Base-by-base conservation (phyloP, 1,140 invertebrate species). In the Metopolophium dirhodum region DNA sequence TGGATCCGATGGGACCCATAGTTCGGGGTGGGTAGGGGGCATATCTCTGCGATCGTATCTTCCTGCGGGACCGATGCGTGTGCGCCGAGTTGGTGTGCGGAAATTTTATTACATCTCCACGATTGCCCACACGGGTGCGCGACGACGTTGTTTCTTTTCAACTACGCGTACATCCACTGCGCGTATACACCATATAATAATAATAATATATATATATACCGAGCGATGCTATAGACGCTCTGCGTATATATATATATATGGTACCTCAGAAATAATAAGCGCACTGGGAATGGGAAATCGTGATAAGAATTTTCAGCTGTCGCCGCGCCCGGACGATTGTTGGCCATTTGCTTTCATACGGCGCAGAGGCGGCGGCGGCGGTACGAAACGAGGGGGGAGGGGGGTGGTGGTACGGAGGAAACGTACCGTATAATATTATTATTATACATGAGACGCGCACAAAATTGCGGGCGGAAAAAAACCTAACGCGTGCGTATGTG, bases 41-140 rank as follows among this genome's bases (percentile, higher is more conserved):
- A 14, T 89, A 89, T 54, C 49, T 57, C 51, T 41, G 88, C 88
- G 87, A 89, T 89, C 49, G 47, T 35, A 51, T 92, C 91, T 85
- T 92, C 91, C 68, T n/a, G 41, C 90, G 57, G 57, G 54, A 77
- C 90, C 90, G 49, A 77, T 47, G 90, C 47, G 68, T 54, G 49
- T 51, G 14, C 49, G 49, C 23, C 49, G 49, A 54, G 51, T 91
- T 20, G 90, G 90, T 49, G 91, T 85, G 57, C 23, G 68, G 45
- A 92, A 49, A 92, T 92, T 89, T 89, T 89, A 89, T 89, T 89
- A 89, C 87, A 23, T 89, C 51, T 41, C 47, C 51, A 23, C 88
- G 51, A 89, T 89, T 57, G 51, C 88, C 49, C 87, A 51, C n/a
- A 30, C 47, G 61, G 61, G 30, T 41, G 51, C 88, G 37, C 45